Evolutionary conservation across 2,113 vertebrate species (phyloP), one percentile per base, ranked within the genome.

Genomic region (Gadus chalcogrammus): DNA sequence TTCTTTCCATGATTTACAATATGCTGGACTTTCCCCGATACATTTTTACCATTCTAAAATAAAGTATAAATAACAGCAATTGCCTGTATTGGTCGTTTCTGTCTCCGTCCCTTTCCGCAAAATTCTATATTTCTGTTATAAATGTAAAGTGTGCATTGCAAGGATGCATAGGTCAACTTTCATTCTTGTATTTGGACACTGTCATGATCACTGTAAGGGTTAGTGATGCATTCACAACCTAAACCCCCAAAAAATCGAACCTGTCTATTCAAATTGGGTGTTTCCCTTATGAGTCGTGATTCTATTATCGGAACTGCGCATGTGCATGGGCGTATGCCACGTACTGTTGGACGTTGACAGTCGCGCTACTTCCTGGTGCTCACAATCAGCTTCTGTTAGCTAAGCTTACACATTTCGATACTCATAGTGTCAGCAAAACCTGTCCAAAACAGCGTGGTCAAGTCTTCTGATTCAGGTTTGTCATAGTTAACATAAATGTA

Each of bases 311-410:
- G 5, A 0, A 71, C 8, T 84, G 84, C 89, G 89, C 15, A 27
- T 91, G 91, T 89, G 89, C 82, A 5, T 0, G 17, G 53, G 1
- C 15, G 80, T 87, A 28, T 91, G 91, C 90, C 91, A 92, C 91
- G 91, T 93, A 84, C 84, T 78, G 86, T 62, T 71, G 88, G 88
- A 90, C 88, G 88, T 88, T 72, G 74, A 75, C 82, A 73, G 76
- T 75, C 70, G 28, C 71, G 74, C 70, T 75, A 84, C 86, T 93
- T 91, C 89, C 91, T 87, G 88, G 80, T 90, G 85, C 80, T 86
- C 82, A 65, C 59, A 38, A 18, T 79, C 74, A 62, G 83, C 52
- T 79, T 55, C 74, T 72, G 42, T 48, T 48, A 48, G 42, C 42
- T 48, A 12, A 48, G 8, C 42, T 48, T 48, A 48, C 61, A 48